Base-by-base conservation (phyloP, 1,140 invertebrate genomes). In the Panonychus citri region DNA sequence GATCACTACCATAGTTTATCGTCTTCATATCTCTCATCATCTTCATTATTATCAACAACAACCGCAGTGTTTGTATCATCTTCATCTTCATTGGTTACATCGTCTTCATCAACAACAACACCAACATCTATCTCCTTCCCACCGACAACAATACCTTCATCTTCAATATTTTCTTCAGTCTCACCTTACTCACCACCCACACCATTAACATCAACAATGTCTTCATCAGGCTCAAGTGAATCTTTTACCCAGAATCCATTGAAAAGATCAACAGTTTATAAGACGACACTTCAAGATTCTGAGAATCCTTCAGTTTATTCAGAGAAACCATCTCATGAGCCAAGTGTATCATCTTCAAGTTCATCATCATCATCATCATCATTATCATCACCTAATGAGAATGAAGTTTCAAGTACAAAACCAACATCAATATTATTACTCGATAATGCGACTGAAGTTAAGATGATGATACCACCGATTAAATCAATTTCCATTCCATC, bases 141-240 rank as follows among this genome's bases (percentile, higher is more conserved):
- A n/a, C n/a, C n/a, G 12, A 34, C 30, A 5, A 34, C 30, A 34
- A 5, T 34, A 34, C 12, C 30, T 7, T 34, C 12, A 34, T 34
- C 30, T 7, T 34, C 30, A 34, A 34, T 12, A 5, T 34, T 34
- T 5, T 12, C 30, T 34, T 34, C 12, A 12, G 5, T 34, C 30
- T 34, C 30, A 0, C 5, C 30, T n/a, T n/a, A n/a, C n/a, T n/a
- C n/a, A n/a, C n/a, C n/a, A n/a, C n/a, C n/a, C n/a, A n/a, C n/a
- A n/a, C n/a, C n/a, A n/a, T n/a, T n/a, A n/a, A n/a, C n/a, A n/a
- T n/a, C n/a, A n/a, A n/a, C n/a, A n/a, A n/a, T n/a, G n/a, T n/a
- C n/a, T 34, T 34, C 30, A 34, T 7, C 30, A 34, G 12, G 30
- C 80, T 70, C 66, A 75, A 65, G 13, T 19, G 21, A 7, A 2